These are phyloP conservation scores for Mylabris phalerata DNA, from an alignment of 1,140 invertebrate genomes.

Conservation along the genomic window DNA sequence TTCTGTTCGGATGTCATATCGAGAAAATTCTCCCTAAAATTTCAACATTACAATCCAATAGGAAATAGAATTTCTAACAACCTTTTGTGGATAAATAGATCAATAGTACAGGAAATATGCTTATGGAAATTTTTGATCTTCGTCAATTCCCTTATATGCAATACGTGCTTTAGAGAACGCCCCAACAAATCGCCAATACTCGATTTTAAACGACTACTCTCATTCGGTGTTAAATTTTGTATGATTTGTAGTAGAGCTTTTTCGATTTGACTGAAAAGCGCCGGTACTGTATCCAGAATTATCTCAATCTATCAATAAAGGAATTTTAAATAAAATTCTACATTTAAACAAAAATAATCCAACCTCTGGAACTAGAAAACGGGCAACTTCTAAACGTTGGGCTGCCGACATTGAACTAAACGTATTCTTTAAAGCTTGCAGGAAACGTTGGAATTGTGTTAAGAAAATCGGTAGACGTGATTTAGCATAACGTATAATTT, in stretches of 20 bases:
- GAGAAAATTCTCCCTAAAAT: conserved; percentile 50
- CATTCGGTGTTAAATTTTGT: conserved; percentile 39
- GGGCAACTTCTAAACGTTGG: conserved; percentile 54
- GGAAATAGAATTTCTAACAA: conserved; percentile 22
- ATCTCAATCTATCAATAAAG: conserved; percentile 42
- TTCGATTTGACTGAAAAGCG: conserved; percentile 48
- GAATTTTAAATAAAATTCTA: too few species aligned
- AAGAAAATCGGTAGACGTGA: conserved; percentile 57
- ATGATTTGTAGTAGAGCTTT: conserved; percentile 50
- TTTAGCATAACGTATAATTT: conserved; percentile 59
- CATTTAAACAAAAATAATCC: too few species aligned
- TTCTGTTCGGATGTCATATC: conserved; percentile 53
- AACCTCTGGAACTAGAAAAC: conserved; percentile 57
- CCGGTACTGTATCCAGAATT: conserved; percentile 47
- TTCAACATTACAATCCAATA: conserved; percentile 3
- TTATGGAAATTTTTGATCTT: conserved; percentile 50
- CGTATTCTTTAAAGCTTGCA: conserved; percentile 52
- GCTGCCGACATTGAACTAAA: conserved; percentile 49
- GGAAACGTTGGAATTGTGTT: conserved; percentile 51
- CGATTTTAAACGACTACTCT: conserved; percentile 24
- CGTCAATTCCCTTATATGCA: conserved; percentile 44
- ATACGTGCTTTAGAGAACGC: conserved; percentile 46
- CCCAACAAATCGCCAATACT: conserved; percentile 42
- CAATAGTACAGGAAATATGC: conserved; percentile 45
- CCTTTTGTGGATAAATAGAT: conserved; percentile 44